Conservation (phyloP, 53 echinoderm and acorn worm species). For the Pentamera pediparva region DNA sequence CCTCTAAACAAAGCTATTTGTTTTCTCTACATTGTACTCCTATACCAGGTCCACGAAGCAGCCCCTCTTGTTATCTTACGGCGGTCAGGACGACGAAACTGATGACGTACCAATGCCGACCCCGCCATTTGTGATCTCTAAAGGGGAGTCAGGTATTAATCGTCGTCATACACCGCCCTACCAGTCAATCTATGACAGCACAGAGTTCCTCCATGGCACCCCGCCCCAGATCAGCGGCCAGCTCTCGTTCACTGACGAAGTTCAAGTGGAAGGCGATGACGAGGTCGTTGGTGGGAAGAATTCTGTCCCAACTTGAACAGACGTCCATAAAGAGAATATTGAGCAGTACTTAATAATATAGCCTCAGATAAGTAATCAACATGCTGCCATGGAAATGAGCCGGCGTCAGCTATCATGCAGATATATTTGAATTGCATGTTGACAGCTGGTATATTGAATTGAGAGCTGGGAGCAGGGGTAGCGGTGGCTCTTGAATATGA, state of each 20-base stretch:
- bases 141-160: slow-evolving; percentile 31
- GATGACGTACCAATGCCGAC: slow-evolving; percentile 63
- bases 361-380: not conserved
- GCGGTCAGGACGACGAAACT: slow-evolving; percentile 66
- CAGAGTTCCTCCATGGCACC: slow-evolving; percentile 54
- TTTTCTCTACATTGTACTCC: not conserved
- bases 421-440: too few relatives aligned
- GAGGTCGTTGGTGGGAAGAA: not conserved
- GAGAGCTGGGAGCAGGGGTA: too few relatives aligned
- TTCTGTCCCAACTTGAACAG: not conserved
- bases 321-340: not conserved
- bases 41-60: slow-evolving; percentile 79
- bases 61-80: slow-evolving; percentile 80
- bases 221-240: slow-evolving; percentile 50
- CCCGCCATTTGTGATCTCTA: slow-evolving; percentile 38
- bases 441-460: too few relatives aligned
- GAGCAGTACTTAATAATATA: not conserved
- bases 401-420: too few relatives aligned
- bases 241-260: slow-evolving; percentile 36
- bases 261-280: not conserved
- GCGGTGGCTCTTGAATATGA: too few relatives aligned
- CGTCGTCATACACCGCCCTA: slow-evolving; percentile 13
- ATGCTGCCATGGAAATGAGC: too few relatives aligned
- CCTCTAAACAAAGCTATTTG: not conserved
- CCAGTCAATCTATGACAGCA: slow-evolving; percentile 63